Evolutionary conservation across 2,113 vertebrate species (phyloP), one percentile per base, ranked within the genome.

Genomic region (Chamaetylas fuelleborni): DNA sequence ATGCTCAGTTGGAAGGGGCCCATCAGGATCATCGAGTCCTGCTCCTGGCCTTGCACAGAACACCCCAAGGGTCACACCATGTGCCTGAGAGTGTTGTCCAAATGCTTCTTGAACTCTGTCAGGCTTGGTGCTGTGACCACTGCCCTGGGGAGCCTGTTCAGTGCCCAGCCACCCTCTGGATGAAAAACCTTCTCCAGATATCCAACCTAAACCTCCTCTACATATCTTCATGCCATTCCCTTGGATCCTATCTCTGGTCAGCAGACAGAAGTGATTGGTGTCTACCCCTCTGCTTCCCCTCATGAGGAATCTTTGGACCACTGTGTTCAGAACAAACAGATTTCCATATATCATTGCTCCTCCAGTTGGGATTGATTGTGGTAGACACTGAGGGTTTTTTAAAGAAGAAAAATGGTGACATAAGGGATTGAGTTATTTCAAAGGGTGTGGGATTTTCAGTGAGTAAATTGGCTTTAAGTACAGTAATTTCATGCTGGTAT

Each of bases 401-500:
- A 19, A 28, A 78, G 34, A 36, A 72, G 43, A 81, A 66, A 8
- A 25, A 56, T 13, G 6, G 25, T 42, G 34, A 73, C 17, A 17
- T 24, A 38, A 83, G 8, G 16, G 13, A 24, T 64, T 79, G 62
- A 70, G 34, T 66, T 73, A 56, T 90, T 94, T 92, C 66, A 72
- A 91, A 88, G 38, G 64, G 9, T 2, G 6, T 43, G 18, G 22
- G 29, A 58, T 83, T 86, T 79, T 90, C 65, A 54, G 60, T 34
- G 36, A 69, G 24, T 34, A 88, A 96, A 86, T 53, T 94, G 67
- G 60, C 67, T 95, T 78, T 88, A 71, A 88, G 69, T 40, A 53
- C 34, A 86, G 79, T 90, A 56, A 93, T 93, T 94, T 95, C 87
- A 90, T 86, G 72, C 87, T 38, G n/a, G 71, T n/a, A 28, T 67